phyloP scores from a whole-genome alignment of 1,140 invertebrate genomes.

The Atopsyche davidsoni region DNA sequence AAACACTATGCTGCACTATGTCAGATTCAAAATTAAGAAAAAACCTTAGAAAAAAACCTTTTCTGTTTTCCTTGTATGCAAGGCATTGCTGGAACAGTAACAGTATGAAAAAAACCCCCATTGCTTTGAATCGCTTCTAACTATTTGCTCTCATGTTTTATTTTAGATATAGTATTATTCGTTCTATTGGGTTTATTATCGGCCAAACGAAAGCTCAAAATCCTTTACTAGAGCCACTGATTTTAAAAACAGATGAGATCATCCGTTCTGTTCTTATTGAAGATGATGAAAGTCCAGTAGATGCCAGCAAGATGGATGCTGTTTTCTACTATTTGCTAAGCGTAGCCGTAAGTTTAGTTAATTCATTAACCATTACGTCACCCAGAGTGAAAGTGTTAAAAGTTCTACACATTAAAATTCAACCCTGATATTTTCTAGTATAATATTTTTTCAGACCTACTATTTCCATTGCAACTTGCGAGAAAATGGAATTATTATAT shows the following conservation, averaged over 20 bases:
- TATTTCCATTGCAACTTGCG: slow-evolving; percentile 19
- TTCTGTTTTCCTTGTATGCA: no score
- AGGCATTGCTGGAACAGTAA: no score
- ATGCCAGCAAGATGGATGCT: slow-evolving; percentile 10
- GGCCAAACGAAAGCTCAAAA: slow-evolving; percentile 9
- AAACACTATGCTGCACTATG: no score
- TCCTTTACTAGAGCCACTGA: slow-evolving; percentile 5
- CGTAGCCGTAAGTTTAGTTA: slow-evolving; percentile 15
- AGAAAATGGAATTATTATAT: slow-evolving; percentile 13
- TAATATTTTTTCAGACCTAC: slow-evolving; percentile 21
- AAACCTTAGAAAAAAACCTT: no score
- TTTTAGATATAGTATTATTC: slow-evolving; percentile 17
- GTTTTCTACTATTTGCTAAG: slow-evolving; percentile 23
- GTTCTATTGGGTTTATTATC: slow-evolving; percentile 20
- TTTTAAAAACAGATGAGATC: slow-evolving; percentile 12
- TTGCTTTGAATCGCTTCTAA: no score
- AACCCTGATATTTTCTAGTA: no score
- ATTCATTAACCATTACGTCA: not conserved
- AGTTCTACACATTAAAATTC: no score
- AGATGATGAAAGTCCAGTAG: slow-evolving; percentile 8
- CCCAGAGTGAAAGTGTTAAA: no score
- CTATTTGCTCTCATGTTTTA: not conserved
- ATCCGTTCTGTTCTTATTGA: slow-evolving; percentile 9
- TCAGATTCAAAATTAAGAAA: no score
- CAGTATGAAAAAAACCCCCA: no score